Base-by-base conservation (phyloP, 2,888 invertebrate species). In the Lutraria lutraria region DNA sequence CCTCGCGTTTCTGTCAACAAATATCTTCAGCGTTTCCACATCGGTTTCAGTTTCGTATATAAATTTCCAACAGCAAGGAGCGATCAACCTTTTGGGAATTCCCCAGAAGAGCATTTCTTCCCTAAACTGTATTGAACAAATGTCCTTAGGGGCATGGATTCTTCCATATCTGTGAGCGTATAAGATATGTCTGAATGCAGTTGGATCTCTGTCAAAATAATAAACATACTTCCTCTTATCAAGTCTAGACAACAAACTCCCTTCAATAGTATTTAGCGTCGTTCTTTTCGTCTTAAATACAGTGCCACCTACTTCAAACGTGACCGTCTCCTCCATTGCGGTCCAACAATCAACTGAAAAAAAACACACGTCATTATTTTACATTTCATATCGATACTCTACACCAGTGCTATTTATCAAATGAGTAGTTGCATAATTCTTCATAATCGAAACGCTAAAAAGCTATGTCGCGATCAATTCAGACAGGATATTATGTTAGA, bases 131-230 rank as follows among this genome's bases (percentile, higher is more conserved):
- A 81, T 52, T 6, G 86, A 82, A 63, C 86, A 86, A n/a, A 86
- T 52, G 29, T 86, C 81, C 25, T 68, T 81, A 25, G 86, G 81
- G 10, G 72, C 68, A 53, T 81, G 86, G 3, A 86, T 19, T 13
- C 53, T 15, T 15, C 82, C 53, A 31, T 86, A 53, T 25, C 68
- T 21, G 53, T 82, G 43, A 16, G 82, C 82, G 52, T 86, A 81
- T 21, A 86, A 54, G 3, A 86, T 82, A 53, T 81, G 68, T 31
- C 86, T 15, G 54, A 86, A 86, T 1, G 63, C 25, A 10, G 68
- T n/a, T 19, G 86, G 81, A 34, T 86, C 86, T 43, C 82, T n/a
- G 25, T 86, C 86, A 53, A 86, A 86, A 31, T 76, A 76, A 31
- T 31, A 76, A 34, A 76, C 76, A 34, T 25, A 76, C 31, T 76